Base-by-base conservation (phyloP, 2,113 vertebrate genomes). In the Neotoma lepida region DNA sequence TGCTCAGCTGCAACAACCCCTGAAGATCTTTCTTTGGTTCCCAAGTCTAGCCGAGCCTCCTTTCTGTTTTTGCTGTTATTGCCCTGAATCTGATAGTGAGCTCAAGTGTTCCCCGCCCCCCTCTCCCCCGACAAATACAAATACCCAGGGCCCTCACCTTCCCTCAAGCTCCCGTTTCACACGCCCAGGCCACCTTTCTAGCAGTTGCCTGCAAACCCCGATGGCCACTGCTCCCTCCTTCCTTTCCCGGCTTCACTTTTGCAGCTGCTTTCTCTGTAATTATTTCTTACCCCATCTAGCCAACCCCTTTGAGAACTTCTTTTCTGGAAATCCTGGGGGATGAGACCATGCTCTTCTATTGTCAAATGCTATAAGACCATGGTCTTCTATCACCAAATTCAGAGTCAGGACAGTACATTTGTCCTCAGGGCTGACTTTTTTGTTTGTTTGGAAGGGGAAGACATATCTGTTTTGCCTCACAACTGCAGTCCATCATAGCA, bases 121-220 rank as follows among this genome's bases (percentile, higher is more conserved):
- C 8, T 8, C 49, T 12, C 49, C 49, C 49, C 49, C 49, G n/a
- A n/a, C 0, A 35, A 24, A 6, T 4, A 6, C 20, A 46, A 46
- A 49, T 8, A 8, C 30, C 24, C 26, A 33, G 71, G 1, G 8
- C 28, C 44, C 20, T 41, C 30, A 18, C 18, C 24, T 78, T 63
- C 28, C n/a, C 15, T 3, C 2, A 4, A 41, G 64, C 0, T 56
- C 30, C 33, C 10, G 6, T 28, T 35, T 33, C 30, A 7, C 6
- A 0, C 1, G 4, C 4, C 26, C 13, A 1, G 49, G 18, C 35
- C 15, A 0, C 5, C 20, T 30, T 28, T 15, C 28, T 6, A n/a
- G 22, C 1, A 22, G 6, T 18, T 28, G 44, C 1, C 61, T 18
- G 35, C 5, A 61, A 58, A 24, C 46, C 17, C 24, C 30, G 1